A percentile compares a stretch with the other conserved stretches of the same genome.
phyloP scores from a whole-genome alignment of 2,113 vertebrate species.

The Myotis davidii region DNA sequence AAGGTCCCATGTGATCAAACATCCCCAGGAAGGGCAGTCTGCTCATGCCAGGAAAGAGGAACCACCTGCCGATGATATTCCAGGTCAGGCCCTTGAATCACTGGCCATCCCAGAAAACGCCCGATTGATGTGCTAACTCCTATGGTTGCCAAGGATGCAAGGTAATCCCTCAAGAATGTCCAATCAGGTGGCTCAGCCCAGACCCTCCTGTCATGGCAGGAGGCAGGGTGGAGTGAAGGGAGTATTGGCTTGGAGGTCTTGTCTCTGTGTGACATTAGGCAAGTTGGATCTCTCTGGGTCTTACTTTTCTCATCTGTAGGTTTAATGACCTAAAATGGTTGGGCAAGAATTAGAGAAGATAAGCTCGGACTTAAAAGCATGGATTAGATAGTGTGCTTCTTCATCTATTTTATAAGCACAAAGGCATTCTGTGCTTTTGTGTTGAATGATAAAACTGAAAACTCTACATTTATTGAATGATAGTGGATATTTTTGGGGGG shows the following conservation, averaged over 20 bases:
- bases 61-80: not conserved
- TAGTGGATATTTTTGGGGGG: not conserved
- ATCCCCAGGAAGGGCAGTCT: not conserved
- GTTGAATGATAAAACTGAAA: not conserved
- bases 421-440: not conserved
- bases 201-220: not conserved
- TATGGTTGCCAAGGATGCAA: not conserved
- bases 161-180: not conserved
- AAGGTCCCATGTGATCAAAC: not conserved
- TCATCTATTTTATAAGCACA: not conserved
- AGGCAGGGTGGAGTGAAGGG: not conserved
- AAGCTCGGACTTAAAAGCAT: not conserved
- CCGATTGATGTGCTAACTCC: not conserved
- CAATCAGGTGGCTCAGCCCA: not conserved
- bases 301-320: not conserved
- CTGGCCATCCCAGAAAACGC: not conserved
- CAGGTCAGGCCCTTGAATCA: not conserved
- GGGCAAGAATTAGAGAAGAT: not conserved
- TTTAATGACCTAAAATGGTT: not conserved
- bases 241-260: not conserved
- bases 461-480: not conserved
- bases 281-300: not conserved
- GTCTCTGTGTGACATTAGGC: not conserved
- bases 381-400: not conserved
- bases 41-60: slow-evolving; percentile 6